Conservation (phyloP, 1,140 invertebrate genomes). For the Drosophila seguyi region DNA sequence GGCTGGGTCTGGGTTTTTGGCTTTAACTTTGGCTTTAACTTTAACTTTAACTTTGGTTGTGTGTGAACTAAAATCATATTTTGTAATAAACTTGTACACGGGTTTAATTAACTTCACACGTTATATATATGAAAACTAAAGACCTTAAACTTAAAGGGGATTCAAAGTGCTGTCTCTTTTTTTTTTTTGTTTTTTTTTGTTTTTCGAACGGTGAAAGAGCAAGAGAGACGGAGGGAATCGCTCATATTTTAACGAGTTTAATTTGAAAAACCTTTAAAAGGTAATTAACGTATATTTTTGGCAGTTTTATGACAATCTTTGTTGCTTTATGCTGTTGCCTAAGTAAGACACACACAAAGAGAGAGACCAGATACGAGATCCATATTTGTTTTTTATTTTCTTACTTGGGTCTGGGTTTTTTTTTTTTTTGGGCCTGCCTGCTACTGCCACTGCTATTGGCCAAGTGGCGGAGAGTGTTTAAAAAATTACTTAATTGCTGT, state of each 20-base stretch:
- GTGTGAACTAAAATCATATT: slow-evolving; percentile 80
- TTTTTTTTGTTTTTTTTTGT: slow-evolving; percentile 12
- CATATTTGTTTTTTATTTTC: slow-evolving; percentile 67
- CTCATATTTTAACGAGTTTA: slow-evolving; percentile 82
- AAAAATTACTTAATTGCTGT: slow-evolving; percentile 84
- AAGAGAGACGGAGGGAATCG: slow-evolving; percentile 1
- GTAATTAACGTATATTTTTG: slow-evolving; percentile 84
- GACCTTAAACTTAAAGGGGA: background rate
- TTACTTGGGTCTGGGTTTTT: slow-evolving; percentile 23
- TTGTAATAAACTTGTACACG: slow-evolving; percentile 80
- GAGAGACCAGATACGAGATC: slow-evolving; percentile 47
- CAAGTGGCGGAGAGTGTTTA: slow-evolving; percentile 75
- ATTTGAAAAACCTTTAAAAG: slow-evolving; percentile 84
- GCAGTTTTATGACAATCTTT: slow-evolving; percentile 78
- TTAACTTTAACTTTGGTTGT: slow-evolving; percentile 20
- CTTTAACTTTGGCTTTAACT: slow-evolving; percentile 13
- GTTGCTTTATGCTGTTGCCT: slow-evolving; percentile 51
- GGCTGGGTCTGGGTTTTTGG: slow-evolving; percentile 4
- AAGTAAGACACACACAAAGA: slow-evolving; percentile 33
- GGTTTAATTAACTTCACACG: slow-evolving; percentile 83
- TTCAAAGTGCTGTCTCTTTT: slow-evolving; percentile 11
- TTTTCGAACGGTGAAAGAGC: slow-evolving; percentile 44
- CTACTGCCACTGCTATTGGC: slow-evolving; percentile 36
- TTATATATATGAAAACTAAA: slow-evolving; percentile 40
- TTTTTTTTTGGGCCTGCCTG: slow-evolving; percentile 3